Base-by-base conservation (phyloP, 2,113 vertebrate genomes). In the Xiphophorus hellerii region DNA sequence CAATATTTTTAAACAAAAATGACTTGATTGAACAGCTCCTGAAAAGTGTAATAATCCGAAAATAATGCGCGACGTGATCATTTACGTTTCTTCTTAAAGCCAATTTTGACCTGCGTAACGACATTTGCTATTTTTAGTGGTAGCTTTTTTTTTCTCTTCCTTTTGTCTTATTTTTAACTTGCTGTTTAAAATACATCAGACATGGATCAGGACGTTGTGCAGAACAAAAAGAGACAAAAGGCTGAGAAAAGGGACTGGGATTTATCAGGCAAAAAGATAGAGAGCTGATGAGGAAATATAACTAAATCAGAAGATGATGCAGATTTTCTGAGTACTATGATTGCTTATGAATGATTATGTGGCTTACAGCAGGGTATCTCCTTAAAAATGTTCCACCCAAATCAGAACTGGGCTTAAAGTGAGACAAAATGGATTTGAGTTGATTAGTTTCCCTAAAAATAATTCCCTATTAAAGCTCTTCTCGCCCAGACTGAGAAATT, bases 81-180 rank as follows among this genome's bases (percentile, higher is more conserved):
- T 58, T 58, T 9, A 12, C 5, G 31, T 62, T 65, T 61, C 74
- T 85, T 76, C 69, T 79, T 22, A 86, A 60, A 29, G 42, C 69
- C 65, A 4, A 22, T 83, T 68, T 71, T 44, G 4, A 35, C 74
- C 51, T 30, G 25, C 51, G 2, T 78, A 71, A 81, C 75, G 62
- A 85, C 66, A 35, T 25, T 17, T 64, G 31, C 29, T 62, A 39
- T 69, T 35, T 31, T 69, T 20, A 30, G 12, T 42, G 74, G 14
- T 1, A 42, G 39, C 74, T 79, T 84, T 62, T 30, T 66, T 79
- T 80, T 76, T 81, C 51, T 30, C 64, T 64, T 76, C 62, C 74
- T 69, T 80, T 77, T 22, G 66, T 73, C 74, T 14, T 69, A 87
- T 87, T 87, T 85, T 79, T 83, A 83, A 39, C 54, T 6, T 22